Percentiles rank a stretch among this genome's conserved stretches.
Evolutionary conservation across 2,797 vertebrate species (phyloP).

Genomic region (Enteromius anoplus): DNA sequence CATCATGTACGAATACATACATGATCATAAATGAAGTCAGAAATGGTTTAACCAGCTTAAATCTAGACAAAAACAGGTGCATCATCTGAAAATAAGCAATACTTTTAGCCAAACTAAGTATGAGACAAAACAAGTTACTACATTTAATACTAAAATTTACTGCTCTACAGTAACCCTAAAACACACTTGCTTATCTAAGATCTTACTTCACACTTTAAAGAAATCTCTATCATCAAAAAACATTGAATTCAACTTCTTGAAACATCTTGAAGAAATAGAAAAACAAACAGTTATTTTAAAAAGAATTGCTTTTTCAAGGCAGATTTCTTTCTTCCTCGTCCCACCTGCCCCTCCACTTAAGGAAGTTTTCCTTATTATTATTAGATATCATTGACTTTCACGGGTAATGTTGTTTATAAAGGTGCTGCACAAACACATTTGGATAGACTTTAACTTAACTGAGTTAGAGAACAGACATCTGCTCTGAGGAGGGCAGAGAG

Average conservation of each 20-base stretch:
- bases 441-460: not conserved
- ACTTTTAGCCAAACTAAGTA: not conserved
- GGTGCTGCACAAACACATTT: conserved; percentile 7
- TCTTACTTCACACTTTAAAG: not conserved
- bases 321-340: not conserved
- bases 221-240: not conserved
- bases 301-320: not conserved
- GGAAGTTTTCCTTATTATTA: not conserved
- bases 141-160: not conserved
- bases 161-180: not conserved
- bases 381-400: not conserved
- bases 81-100: not conserved
- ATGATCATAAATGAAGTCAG: not conserved
- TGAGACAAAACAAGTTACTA: not conserved
- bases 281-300: not conserved
- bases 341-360: not conserved
- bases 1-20: not conserved
- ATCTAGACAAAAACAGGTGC: not conserved
- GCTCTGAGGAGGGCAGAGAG: conserved; percentile 11
- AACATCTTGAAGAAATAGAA: not conserved
- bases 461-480: conserved; percentile 16
- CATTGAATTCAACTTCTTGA: not conserved
- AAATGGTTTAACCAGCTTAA: not conserved
- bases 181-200: not conserved
- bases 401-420: not conserved